Base-by-base conservation (phyloP, 2,113 vertebrate genomes). In the Typhlomys cinereus region DNA sequence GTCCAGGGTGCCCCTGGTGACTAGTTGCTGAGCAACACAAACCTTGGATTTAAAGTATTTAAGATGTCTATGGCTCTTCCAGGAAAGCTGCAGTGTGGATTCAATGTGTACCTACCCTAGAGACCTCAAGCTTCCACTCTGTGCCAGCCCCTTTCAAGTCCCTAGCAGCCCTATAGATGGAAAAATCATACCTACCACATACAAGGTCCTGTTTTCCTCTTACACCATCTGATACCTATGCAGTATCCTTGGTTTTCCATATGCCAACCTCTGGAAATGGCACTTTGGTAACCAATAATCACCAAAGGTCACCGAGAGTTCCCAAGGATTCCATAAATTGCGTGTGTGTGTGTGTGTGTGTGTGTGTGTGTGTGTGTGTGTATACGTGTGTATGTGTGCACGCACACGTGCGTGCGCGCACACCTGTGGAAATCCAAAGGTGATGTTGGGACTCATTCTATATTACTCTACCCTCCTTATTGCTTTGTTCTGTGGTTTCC, bases 1-100 rank as follows among this genome's bases (percentile, higher is more conserved):
- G 10, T 48, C 54, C 62, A 78, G 48, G 59, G 86, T 17, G 23
- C 48, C 79, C 41, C 89, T 94, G 91, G 82, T 88, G 89, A 46
- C 83, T 73, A 27, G 14, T 0, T 34, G 36, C n/a, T 71, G 62
- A 87, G 52, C 41, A 80, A 67, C 61, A 59, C 85, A 91, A 59
- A 89, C 31, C 57, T 62, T 15, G 25, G 67, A 7, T 67, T 10
- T 48, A 34, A 17, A n/a, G n/a, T n/a, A n/a, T n/a, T n/a, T n/a
- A 34, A 31, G 71, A 44, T 13, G 64, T 36, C 57, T 17, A 14
- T 23, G 46, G n/a, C 29, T 9, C 7, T 66, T 31, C 7, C 11
- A 61, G 29, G n/a, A 52, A 52, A 36, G 48, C 50, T 39, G 25
- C 46, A 34, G 64, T n/a, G 4, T 41, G 46, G 31, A 41, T 59